Percentiles rank a stretch among this genome's conserved stretches.
Conservation (phyloP, 2,797 vertebrate genomes). For the Phoeniculus purpureus region DNA sequence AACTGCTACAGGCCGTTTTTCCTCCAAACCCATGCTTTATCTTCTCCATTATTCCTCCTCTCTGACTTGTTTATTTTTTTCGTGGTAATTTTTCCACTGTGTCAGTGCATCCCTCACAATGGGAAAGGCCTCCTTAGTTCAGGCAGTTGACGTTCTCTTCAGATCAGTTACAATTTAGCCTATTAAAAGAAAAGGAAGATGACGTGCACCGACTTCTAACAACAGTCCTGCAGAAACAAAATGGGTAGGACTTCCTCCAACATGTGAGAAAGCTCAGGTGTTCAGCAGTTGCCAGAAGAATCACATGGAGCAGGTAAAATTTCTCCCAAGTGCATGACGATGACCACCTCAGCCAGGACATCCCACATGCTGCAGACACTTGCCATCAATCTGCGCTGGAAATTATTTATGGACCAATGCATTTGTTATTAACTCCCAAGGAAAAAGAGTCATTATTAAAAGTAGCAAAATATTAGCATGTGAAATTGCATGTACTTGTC, state of each 20-base stretch:
- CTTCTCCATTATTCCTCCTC: neutral
- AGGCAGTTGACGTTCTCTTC: neutral
- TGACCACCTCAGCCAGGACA: neutral
- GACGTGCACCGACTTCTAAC: neutral
- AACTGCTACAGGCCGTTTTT: neutral
- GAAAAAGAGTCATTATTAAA: neutral
- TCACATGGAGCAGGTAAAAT: neutral
- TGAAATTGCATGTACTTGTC: neutral
- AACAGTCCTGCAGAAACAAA: neutral
- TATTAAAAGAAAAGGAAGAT: neutral
- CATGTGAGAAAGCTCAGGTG: neutral
- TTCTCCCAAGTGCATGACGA: neutral
- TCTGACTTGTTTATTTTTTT: neutral
- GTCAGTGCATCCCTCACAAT: neutral
- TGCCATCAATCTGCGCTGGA: neutral
- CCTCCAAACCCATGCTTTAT: neutral
- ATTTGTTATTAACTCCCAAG: neutral
- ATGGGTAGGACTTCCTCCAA: neutral
- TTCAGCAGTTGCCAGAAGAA: neutral
- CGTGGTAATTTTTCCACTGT: neutral
- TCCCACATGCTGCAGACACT: neutral
- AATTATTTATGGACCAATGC: neutral
- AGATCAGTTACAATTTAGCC: neutral
- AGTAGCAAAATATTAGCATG: neutral
- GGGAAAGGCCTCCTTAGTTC: neutral